These are phyloP conservation scores for Drosophila formosana DNA, from an alignment of 2,888 invertebrate genomes.

Conservation along the genomic window DNA sequence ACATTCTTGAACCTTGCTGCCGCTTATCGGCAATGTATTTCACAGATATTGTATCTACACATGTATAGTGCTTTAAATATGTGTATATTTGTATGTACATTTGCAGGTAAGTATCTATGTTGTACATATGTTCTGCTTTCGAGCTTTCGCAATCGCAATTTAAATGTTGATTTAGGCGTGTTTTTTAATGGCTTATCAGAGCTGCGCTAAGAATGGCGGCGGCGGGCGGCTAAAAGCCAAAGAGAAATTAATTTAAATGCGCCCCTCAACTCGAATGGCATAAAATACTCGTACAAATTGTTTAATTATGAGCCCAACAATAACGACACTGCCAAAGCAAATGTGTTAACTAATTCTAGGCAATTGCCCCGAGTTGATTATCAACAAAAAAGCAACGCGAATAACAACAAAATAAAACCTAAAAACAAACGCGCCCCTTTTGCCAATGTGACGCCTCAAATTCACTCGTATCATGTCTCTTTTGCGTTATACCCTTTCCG, in stretches of 20 bases:
- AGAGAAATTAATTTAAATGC: conserved; percentile 74
- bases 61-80: not conserved
- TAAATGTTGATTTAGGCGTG: conserved; percentile 81
- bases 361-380: conserved; percentile 70
- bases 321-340: conserved; percentile 40
- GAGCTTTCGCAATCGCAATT: conserved; percentile 71
- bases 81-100: conserved; percentile 8
- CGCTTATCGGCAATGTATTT: conserved; percentile 38
- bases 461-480: conserved; percentile 32
- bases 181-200: conserved; percentile 63
- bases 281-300: conserved; percentile 64
- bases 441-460: conserved; percentile 39
- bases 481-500: conserved; percentile 19
- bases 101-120: conserved; percentile 9
- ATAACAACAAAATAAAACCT: conserved; percentile 23
- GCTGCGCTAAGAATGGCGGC: not conserved
- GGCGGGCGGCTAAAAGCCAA: conserved; percentile 61
- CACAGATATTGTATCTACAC: conserved; percentile 49
- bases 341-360: conserved; percentile 76
- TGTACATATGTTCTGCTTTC: conserved; percentile 19
- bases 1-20: conserved; percentile 12
- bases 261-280: conserved; percentile 47
- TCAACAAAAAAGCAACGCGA: conserved; percentile 6
- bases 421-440: conserved; percentile 38
- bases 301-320: conserved; percentile 75